Conservation (phyloP, 2,113 vertebrate genomes). For the Aepyceros melampus region DNA sequence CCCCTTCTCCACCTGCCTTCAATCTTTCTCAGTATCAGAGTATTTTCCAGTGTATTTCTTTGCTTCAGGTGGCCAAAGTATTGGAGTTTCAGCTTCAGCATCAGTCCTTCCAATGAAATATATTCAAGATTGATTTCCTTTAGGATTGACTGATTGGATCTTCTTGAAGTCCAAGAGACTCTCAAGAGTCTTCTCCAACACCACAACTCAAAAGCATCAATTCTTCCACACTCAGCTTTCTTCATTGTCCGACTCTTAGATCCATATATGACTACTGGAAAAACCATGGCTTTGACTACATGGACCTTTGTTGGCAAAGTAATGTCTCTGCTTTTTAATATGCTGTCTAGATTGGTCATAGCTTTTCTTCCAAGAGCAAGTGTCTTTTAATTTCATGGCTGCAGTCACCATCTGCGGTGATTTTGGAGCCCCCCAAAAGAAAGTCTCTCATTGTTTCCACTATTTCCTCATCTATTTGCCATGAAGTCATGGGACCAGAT, state of each 20-base stretch:
- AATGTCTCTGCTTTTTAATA: not conserved
- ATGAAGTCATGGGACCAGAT: not conserved
- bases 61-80: not conserved
- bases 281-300: not conserved
- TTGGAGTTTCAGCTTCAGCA: not conserved
- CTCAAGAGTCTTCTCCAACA: not conserved
- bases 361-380: not conserved
- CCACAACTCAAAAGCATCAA: not conserved
- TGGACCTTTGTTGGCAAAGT: not conserved
- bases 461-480: not conserved
- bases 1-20: not conserved
- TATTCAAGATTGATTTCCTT: not conserved
- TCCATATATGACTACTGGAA: not conserved
- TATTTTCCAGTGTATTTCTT: not conserved
- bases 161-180: not conserved
- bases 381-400: not conserved
- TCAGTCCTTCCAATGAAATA: not conserved
- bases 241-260: not conserved
- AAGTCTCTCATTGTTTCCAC: not conserved
- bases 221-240: not conserved
- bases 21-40: not conserved
- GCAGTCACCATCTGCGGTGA: not conserved
- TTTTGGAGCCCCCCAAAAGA: not conserved
- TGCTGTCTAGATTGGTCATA: not conserved
- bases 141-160: not conserved